Conservation (phyloP, 2,113 vertebrate species). For the Nothocercus julius region DNA sequence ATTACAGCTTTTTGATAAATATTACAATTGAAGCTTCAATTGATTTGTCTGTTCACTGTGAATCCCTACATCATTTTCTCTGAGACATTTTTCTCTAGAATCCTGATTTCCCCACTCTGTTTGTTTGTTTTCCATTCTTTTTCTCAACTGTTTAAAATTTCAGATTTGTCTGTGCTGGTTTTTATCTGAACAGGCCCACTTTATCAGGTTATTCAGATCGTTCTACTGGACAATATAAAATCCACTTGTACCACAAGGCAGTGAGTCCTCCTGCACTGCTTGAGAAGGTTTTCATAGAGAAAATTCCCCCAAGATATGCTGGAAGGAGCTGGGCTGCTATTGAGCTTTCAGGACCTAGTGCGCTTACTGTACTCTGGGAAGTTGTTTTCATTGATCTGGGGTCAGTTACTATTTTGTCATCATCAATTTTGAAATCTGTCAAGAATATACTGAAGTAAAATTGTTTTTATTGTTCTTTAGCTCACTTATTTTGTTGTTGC, state of each 20-base stretch:
- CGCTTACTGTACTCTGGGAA: not conserved
- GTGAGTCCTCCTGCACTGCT: not conserved
- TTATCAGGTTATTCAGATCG: constrained; percentile 1
- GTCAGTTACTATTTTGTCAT: too few species aligned
- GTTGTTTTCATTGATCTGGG: too few species aligned
- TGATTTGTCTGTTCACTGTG: not conserved
- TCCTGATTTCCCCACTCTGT: not conserved
- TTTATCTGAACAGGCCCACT: not conserved
- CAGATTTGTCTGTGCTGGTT: not conserved
- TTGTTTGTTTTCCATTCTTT: not conserved
- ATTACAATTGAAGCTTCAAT: not conserved
- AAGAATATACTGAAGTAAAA: not conserved
- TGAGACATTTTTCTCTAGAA: not conserved
- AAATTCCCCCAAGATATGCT: not conserved
- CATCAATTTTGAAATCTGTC: not conserved
- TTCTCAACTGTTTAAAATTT: not conserved
- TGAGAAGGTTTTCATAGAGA: not conserved
- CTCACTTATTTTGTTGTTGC: not conserved
- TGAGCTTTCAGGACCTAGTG: not conserved
- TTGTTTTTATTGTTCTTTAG: not conserved
- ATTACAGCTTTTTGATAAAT: not conserved
- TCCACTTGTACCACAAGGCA: not conserved
- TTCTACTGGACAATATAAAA: not conserved
- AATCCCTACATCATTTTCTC: not conserved
- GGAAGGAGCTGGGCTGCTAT: not conserved